Percentiles rank a stretch among this genome's conserved stretches.
Evolutionary conservation across 1,140 invertebrate species (phyloP).

Genomic region (Panagrolaimus sp.): DNA sequence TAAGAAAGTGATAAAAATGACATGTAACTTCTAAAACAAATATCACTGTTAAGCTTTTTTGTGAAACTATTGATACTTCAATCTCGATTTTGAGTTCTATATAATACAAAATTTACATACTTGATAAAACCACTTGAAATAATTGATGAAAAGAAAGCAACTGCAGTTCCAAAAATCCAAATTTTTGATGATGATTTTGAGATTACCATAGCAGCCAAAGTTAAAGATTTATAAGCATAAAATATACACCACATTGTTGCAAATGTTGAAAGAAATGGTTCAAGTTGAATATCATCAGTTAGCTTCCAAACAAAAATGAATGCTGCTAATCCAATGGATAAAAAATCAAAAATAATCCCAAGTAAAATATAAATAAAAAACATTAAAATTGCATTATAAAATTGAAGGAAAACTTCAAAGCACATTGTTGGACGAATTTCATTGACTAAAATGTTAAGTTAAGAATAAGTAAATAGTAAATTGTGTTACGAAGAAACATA

Average conservation of each 20-base stretch:
- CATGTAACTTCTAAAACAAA: not conserved
- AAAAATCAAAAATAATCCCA: not conserved
- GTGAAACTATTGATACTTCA: no score
- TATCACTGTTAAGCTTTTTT: no score
- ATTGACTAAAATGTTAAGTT: conserved; percentile 26
- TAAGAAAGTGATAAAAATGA: not conserved
- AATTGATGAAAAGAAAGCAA: no score
- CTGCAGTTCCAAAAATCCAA: no score
- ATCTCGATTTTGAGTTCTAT: no score
- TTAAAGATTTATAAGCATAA: not conserved
- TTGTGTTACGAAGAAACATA: no score
- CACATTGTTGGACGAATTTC: conserved; percentile 26
- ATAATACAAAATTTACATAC: no score
- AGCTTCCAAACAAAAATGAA: conserved; percentile 2
- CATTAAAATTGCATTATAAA: conserved; percentile 26
- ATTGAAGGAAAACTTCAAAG: conserved; percentile 15
- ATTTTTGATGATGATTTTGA: no score
- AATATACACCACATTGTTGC: not conserved
- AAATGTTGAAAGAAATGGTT: not conserved
- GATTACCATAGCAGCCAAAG: not conserved
- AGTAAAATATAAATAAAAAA: conserved; percentile 7
- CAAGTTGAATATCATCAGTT: not conserved
- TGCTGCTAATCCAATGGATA: not conserved
- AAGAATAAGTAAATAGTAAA: no score
- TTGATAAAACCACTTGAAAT: no score